phyloP scores from a whole-genome alignment of 2,888 invertebrate species.

The Callosobruchus maculatus region DNA sequence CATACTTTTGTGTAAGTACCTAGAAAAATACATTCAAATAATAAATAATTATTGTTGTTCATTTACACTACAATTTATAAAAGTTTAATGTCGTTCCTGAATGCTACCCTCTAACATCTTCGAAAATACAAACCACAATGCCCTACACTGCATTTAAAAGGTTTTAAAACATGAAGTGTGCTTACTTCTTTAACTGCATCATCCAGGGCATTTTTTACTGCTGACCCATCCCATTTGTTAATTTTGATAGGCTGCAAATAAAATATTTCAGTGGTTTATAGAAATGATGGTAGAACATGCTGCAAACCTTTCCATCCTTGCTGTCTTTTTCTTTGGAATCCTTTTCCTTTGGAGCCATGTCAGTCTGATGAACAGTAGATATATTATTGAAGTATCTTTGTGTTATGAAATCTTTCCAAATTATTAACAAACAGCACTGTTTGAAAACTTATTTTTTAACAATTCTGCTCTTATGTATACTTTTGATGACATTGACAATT shows the following conservation, averaged over 20 bases:
- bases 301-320: constrained; percentile 7
- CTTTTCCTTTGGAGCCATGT: constrained; percentile 16
- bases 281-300: not conserved
- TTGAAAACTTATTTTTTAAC: too few relatives aligned
- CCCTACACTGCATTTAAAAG: not conserved
- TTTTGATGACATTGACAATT: not conserved
- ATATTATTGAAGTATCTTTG: not conserved
- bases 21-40: too few relatives aligned
- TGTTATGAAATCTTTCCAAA: not conserved
- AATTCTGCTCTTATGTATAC: not conserved
- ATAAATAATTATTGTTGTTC: too few relatives aligned
- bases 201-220: constrained; percentile 96
- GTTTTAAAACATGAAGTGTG: not conserved
- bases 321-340: constrained; percentile 18
- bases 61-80: too few relatives aligned
- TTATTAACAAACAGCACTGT: not conserved
- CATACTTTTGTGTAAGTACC: constrained; percentile 82
- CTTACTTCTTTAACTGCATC: constrained; percentile 92
- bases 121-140: too few relatives aligned
- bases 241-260: constrained; percentile 64
- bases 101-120: too few relatives aligned
- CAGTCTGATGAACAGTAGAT: not conserved
- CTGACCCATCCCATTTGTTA: constrained; percentile 97
- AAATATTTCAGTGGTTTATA: constrained; percentile 1
- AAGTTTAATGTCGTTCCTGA: too few relatives aligned